Evolutionary conservation across 2,113 vertebrate species (phyloP).

Genomic region (Paradisaea rubra): DNA sequence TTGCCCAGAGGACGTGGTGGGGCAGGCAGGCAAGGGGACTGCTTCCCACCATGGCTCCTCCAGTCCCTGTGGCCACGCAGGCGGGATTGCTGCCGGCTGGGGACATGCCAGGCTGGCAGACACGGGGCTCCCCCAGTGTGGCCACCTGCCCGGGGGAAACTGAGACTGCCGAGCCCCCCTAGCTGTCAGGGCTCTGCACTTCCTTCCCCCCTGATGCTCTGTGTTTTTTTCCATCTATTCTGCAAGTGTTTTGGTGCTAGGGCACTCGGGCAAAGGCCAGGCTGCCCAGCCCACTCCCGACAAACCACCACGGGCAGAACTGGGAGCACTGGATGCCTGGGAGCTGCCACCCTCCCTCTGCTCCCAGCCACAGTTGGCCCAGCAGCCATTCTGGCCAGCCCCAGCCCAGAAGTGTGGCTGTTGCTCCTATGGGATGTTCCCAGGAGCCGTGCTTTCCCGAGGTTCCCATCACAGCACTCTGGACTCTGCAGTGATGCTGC

Average conservation of each 20-base stretch:
- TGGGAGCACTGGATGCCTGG: neutral
- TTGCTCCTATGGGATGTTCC: fast-evolving
- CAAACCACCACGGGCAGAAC: neutral
- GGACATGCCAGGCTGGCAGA: neutral
- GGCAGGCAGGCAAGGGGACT: neutral
- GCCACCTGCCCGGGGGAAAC: neutral
- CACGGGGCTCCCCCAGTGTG: fast-evolving
- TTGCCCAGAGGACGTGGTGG: fast-evolving
- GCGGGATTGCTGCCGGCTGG: fast-evolving
- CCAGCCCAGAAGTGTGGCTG: neutral
- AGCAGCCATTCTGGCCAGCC: neutral
- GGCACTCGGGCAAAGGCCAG: neutral
- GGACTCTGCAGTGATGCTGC: neutral
- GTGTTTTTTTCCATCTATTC: neutral
- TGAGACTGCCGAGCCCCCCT: neutral
- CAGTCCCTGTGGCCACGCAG: neutral
- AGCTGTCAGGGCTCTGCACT: fast-evolving
- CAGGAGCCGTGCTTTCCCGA: fast-evolving
- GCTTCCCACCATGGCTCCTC: neutral
- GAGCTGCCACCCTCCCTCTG: neutral
- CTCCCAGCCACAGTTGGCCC: neutral
- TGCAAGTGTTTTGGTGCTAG: neutral
- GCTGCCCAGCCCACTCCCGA: neutral
- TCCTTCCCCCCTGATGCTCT: no score
- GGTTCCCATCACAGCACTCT: neutral